Evolutionary conservation across 2,888 invertebrate species (phyloP).

Genomic region (Cotesia congregata): DNA sequence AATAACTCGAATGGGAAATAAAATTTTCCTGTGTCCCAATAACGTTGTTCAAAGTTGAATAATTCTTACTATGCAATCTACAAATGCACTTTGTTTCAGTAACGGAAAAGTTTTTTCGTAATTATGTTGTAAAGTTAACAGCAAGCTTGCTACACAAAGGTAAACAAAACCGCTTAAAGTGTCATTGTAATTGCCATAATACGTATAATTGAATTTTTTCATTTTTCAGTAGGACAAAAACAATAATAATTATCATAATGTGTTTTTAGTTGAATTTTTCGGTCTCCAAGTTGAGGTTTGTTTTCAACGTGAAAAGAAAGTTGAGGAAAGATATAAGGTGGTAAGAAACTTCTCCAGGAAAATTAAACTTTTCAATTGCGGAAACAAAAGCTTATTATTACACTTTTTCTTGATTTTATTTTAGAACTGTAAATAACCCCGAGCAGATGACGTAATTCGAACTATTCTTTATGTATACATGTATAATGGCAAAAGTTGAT

Average conservation of each 20-base stretch:
- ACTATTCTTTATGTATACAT: not conserved
- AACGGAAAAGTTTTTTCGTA: too few relatives aligned
- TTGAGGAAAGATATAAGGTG: not conserved
- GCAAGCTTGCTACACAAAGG: too few relatives aligned
- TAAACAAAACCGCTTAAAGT: not conserved
- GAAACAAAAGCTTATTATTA: not conserved
- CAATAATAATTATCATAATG: not conserved
- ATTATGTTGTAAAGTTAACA: too few relatives aligned
- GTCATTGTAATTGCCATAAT: not conserved
- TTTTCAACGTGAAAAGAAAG: not conserved
- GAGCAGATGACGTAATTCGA: not conserved
- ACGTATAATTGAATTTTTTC: not conserved
- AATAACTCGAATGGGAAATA: not conserved
- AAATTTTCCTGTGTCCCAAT: not conserved
- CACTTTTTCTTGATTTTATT: not conserved
- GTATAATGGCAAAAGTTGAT: conserved; percentile 2
- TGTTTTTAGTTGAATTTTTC: not conserved
- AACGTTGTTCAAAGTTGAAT: not conserved
- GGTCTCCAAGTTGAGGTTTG: not conserved
- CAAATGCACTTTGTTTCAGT: too few relatives aligned
- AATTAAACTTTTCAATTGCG: not conserved
- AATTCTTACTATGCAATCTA: not conserved
- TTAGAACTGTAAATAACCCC: not conserved
- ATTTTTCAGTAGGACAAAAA: not conserved
- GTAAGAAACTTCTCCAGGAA: not conserved